Evolutionary conservation across 2,888 invertebrate genomes (phyloP), one percentile per base, ranked within the genome.

Genomic region (Callyntrura sp.): DNA sequence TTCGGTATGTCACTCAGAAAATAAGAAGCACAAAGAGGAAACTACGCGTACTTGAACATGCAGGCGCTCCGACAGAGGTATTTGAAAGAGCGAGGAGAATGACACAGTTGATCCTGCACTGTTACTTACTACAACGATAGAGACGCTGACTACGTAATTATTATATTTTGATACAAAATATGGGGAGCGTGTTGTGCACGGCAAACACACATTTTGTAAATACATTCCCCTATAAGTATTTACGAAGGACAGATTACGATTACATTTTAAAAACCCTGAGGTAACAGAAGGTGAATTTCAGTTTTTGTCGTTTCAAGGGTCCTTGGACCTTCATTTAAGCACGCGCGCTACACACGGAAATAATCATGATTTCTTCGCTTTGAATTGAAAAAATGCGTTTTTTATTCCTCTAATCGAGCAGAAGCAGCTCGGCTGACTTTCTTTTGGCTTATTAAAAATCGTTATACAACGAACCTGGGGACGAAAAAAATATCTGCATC

Each of bases 1-100:
- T 45, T 48, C 45, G 17, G 70, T 73, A 20, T 73, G 70, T 73
- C 70, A 73, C 12, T 73, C 70, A 73, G 70, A 73, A 73, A 73
- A 20, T 45, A 17, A 73, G 35, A 35, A 35, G 35, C 35, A 35
- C 28, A n/a, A 68, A 35, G 60, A n/a, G 60, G 60, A 60, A 23
- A 20, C 0, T 60, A 60, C 60, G 23, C 23, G 8, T 0, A 60
- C 60, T 35, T 35, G 35, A 35, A 60, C 23, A 45, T 28, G 4
- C 48, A 73, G 20, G 1, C 48, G 6, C 8, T 17, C 17, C 35
- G 43, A 68, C 20, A 9, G 60, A 23, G 28, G 28, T n/a, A 65
- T 65, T 12, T 48, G 28, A 20, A 73, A n/a, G 25, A 76, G 35
- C 6, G 35, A 51, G 8, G 9, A 76, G 51, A 48, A 76, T 51